Conservation (phyloP, 2,113 vertebrate genomes). For the Cygnus atratus region DNA sequence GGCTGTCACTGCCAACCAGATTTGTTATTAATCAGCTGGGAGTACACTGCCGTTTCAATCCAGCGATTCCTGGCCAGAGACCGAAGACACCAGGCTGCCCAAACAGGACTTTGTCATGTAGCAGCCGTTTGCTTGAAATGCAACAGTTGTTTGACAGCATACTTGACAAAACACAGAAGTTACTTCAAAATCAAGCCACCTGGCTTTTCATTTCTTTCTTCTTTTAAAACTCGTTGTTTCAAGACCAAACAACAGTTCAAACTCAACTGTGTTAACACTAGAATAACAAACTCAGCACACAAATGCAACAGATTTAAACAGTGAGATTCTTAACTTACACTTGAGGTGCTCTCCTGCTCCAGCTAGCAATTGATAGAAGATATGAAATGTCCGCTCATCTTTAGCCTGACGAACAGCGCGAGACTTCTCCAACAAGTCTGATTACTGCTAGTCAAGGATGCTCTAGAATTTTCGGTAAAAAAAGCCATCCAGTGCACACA, state of each 20-base stretch:
- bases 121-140: accelerated
- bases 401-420: slow-evolving; percentile 97
- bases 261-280: accelerated
- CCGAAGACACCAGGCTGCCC: not conserved
- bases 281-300: accelerated
- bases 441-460: slow-evolving; percentile 76
- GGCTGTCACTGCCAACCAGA: not conserved
- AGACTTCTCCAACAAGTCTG: slow-evolving; percentile 97
- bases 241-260: accelerated
- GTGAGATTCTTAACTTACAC: slow-evolving; percentile 76
- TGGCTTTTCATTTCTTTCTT: not conserved
- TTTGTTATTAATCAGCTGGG: not conserved
- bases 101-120: not conserved
- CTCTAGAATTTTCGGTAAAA: not conserved
- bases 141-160: not conserved
- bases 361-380: slow-evolving; percentile 94
- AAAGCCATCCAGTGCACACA: not conserved
- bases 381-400: slow-evolving; percentile 95
- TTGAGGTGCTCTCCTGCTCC: slow-evolving; percentile 94
- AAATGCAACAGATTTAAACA: not conserved
- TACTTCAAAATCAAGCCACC: not conserved
- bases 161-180: not conserved
- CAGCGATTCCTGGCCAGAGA: not conserved
- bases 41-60: not conserved
- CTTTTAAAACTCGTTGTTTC: not conserved